Evolutionary conservation across 2,113 vertebrate species (phyloP).

Genomic region (Alligator sinensis): DNA sequence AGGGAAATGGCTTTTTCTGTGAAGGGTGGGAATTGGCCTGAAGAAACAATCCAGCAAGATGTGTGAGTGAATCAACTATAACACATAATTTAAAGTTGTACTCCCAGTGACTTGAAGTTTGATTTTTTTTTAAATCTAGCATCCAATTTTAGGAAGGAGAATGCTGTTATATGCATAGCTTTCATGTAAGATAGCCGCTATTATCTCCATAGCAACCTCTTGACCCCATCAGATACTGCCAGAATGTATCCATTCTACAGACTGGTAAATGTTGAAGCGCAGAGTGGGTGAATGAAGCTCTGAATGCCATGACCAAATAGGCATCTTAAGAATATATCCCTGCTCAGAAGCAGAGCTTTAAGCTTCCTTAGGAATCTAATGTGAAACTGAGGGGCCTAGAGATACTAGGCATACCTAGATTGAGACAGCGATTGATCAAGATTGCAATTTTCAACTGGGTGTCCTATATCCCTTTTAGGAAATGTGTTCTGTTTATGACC

Average conservation of each 20-base stretch:
- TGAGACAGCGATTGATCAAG: not conserved
- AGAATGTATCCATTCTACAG: not conserved
- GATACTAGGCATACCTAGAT: too few species aligned
- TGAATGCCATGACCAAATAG: not conserved
- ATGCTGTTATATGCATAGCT: not conserved
- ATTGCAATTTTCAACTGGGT: not conserved
- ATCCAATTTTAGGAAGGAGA: not conserved
- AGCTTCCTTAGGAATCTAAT: too few species aligned
- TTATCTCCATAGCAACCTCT: not conserved
- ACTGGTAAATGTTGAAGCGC: not conserved
- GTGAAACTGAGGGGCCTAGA: too few species aligned
- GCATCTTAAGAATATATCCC: not conserved
- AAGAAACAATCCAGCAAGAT: not conserved
- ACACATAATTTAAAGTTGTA: not conserved
- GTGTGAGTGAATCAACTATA: not conserved
- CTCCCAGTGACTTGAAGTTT: not conserved
- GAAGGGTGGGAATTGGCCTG: not conserved
- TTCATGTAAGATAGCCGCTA: not conserved
- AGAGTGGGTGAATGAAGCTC: not conserved
- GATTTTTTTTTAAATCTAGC: not conserved
- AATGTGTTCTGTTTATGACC: fast-evolving
- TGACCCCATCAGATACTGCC: not conserved
- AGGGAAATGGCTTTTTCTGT: not conserved
- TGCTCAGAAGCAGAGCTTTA: not conserved
- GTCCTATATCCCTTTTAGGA: not conserved